These are phyloP conservation scores for Corythornis leucogaster DNA, from an alignment of 2,797 vertebrate genomes.

Conservation along the genomic window DNA sequence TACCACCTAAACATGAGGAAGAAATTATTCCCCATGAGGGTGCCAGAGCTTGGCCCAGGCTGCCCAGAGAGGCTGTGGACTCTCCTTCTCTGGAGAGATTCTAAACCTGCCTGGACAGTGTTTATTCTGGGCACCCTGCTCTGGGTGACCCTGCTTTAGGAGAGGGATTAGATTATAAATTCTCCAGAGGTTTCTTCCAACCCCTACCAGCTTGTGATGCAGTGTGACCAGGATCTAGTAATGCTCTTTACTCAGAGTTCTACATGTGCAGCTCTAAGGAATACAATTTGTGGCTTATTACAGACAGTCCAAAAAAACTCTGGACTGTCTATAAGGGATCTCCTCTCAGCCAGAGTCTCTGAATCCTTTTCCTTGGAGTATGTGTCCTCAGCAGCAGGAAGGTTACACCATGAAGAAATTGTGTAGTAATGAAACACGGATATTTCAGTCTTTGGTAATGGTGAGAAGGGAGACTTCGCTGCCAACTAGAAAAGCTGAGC, in stretches of 20 bases:
- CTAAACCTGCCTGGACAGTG: neutral
- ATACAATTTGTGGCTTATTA: neutral
- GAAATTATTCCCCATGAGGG: neutral
- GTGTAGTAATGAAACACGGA: neutral
- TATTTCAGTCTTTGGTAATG: neutral
- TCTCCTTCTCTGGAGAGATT: neutral
- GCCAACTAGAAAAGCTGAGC: neutral
- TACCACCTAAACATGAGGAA: neutral
- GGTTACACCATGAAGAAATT: neutral
- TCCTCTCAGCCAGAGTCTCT: neutral
- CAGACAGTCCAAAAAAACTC: neutral
- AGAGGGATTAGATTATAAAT: neutral
- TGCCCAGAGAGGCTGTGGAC: neutral
- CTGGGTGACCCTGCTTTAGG: neutral
- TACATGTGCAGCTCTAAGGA: neutral
- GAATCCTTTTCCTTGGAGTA: neutral
- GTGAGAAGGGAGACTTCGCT: neutral
- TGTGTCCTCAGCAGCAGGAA: neutral
- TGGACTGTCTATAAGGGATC: neutral
- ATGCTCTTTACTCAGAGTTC: neutral
- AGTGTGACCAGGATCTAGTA: neutral
- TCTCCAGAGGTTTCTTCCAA: neutral
- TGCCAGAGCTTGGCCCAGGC: neutral
- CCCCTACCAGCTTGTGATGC: neutral
- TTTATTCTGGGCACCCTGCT: neutral